A percentile compares a stretch with the other conserved stretches of the same genome.
Evolutionary conservation across 2,888 invertebrate species (phyloP).

Genomic region (Callosobruchus maculatus): DNA sequence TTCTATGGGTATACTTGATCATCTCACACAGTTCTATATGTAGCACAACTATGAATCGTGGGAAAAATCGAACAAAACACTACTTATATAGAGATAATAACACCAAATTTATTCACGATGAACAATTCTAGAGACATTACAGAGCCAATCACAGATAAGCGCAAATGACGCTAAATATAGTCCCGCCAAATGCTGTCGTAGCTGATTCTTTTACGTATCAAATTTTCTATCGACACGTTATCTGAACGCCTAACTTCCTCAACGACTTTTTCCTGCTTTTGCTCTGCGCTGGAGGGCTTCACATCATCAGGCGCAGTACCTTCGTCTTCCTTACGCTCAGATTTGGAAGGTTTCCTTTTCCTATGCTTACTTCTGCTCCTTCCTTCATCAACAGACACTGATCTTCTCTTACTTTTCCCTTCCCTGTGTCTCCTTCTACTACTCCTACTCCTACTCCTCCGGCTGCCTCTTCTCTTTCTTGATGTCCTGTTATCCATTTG

Average conservation of each 20-base stretch:
- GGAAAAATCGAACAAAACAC: too few relatives aligned
- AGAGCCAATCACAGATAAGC: neutral
- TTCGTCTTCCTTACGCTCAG: neutral
- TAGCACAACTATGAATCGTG: too few relatives aligned
- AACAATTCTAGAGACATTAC: too few relatives aligned
- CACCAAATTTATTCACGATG: too few relatives aligned
- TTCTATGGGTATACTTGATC: too few relatives aligned
- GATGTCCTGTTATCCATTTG: conserved; percentile 5
- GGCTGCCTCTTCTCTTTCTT: conserved; percentile 5
- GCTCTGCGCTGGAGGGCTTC: neutral
- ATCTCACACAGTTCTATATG: too few relatives aligned
- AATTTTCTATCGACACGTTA: neutral
- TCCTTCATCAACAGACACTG: conserved; percentile 3
- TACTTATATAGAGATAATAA: too few relatives aligned
- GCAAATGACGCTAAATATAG: neutral
- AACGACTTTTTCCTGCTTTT: neutral
- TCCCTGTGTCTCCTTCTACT: conserved; percentile 9
- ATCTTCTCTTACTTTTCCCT: conserved; percentile 2
- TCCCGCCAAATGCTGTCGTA: neutral
- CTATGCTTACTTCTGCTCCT: conserved; percentile 1
- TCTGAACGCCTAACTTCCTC: neutral
- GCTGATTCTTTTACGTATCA: neutral
- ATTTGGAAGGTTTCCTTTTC: neutral
- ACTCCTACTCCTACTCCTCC: conserved; percentile 1
- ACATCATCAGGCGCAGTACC: neutral